phyloP scores from a whole-genome alignment of 2,113 vertebrate genomes.

The Rhabdomys dilectus region DNA sequence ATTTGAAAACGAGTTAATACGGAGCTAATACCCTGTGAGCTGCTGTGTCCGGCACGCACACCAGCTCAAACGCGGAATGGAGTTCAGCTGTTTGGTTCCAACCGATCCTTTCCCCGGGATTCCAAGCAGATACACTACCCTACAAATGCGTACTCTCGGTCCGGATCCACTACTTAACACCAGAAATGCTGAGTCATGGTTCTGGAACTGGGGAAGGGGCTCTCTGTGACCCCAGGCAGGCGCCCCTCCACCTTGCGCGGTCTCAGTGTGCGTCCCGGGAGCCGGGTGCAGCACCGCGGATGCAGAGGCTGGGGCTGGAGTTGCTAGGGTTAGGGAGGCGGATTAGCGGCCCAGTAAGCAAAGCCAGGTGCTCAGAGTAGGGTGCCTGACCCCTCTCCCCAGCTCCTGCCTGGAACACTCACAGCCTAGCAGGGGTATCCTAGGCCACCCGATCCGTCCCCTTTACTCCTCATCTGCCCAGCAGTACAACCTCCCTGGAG shows the following conservation, averaged over 20 bases:
- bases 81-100: background rate
- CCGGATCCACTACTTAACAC: background rate
- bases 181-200: slow-evolving; percentile 84
- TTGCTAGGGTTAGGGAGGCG: background rate
- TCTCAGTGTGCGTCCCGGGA: background rate
- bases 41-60: background rate
- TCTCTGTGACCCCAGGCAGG: background rate
- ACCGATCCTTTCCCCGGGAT: background rate
- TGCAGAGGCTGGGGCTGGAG: too few relatives aligned
- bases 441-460: background rate
- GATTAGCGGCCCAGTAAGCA: background rate
- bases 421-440: background rate
- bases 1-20: background rate
- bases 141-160: background rate
- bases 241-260: background rate
- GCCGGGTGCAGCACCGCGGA: background rate
- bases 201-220: background rate
- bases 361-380: background rate
- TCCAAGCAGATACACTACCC: slow-evolving; percentile 15
- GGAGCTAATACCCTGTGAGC: background rate
- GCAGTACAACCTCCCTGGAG: background rate
- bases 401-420: background rate
- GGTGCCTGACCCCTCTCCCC: background rate
- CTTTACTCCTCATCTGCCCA: background rate
- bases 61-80: background rate